These are phyloP conservation scores for Ormyrus rosae DNA, from an alignment of 2,888 invertebrate genomes.

Conservation along the genomic window DNA sequence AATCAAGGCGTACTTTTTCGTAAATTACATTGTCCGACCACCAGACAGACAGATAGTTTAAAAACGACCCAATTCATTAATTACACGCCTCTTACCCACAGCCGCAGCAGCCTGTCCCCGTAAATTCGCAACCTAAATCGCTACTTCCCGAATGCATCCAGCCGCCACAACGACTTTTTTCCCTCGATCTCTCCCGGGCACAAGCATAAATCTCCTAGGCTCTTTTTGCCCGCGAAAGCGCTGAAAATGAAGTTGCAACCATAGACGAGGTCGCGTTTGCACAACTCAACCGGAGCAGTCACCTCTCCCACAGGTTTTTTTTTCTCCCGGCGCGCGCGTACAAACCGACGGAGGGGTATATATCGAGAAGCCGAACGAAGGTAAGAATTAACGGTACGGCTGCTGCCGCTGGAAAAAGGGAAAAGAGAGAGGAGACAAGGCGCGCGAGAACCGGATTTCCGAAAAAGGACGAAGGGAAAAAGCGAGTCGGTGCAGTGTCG, in stretches of 20 bases:
- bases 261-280: no score
- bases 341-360: not conserved
- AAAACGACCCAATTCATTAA: no score
- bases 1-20: no score
- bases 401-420: no score
- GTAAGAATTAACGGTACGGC: constrained; percentile 38
- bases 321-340: no score
- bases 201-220: not conserved
- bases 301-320: no score
- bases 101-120: not conserved
- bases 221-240: constrained; percentile 31
- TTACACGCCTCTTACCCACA: not conserved
- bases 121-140: not conserved
- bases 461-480: constrained; percentile 69
- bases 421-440: not conserved
- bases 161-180: not conserved
- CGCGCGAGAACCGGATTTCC: constrained; percentile 68
- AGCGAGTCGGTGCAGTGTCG: constrained; percentile 10
- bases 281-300: no score
- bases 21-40: no score
- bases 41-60: no score
- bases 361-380: constrained; percentile 6
- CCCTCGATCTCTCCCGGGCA: not conserved
- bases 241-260: not conserved
- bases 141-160: not conserved